A percentile compares a stretch with the other conserved stretches of the same genome.
Conservation (phyloP, 2,113 vertebrate species). For the Capreolus pygargus region DNA sequence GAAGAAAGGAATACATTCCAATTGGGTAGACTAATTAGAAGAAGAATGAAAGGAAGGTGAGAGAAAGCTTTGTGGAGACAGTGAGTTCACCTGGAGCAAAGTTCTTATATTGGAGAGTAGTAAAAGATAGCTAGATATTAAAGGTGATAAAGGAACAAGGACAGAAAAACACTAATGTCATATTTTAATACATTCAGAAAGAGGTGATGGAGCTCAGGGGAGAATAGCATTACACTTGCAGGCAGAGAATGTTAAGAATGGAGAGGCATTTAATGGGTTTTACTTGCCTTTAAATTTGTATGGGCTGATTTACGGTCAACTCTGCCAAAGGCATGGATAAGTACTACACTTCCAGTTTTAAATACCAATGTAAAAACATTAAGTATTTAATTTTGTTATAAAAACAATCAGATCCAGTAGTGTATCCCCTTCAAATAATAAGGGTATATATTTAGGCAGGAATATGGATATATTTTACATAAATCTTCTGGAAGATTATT, state of each 20-base stretch:
- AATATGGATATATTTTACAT: not conserved
- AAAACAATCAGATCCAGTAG: not conserved
- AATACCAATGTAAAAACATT: constrained; percentile 5
- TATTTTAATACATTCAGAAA: not conserved
- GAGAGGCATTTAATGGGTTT: not conserved
- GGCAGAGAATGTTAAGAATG: not conserved
- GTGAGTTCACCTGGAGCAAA: not conserved
- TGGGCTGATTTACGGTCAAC: not conserved
- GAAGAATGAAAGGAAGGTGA: not conserved
- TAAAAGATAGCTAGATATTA: not conserved
- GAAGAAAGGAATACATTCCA: not conserved
- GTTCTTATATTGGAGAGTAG: not conserved
- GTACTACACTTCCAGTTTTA: not conserved
- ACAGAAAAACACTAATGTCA: not conserved
- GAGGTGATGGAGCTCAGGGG: not conserved
- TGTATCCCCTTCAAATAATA: not conserved
- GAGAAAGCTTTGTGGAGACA: not conserved
- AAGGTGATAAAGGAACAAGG: not conserved
- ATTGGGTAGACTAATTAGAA: not conserved
- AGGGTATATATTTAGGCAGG: not conserved
- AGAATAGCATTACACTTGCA: not conserved
- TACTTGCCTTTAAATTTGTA: not conserved
- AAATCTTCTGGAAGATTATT: not conserved
- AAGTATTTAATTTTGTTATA: not conserved
- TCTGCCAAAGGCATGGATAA: not conserved